Conservation (phyloP, 2,888 invertebrate species). For the Drosophila basisetae region DNA sequence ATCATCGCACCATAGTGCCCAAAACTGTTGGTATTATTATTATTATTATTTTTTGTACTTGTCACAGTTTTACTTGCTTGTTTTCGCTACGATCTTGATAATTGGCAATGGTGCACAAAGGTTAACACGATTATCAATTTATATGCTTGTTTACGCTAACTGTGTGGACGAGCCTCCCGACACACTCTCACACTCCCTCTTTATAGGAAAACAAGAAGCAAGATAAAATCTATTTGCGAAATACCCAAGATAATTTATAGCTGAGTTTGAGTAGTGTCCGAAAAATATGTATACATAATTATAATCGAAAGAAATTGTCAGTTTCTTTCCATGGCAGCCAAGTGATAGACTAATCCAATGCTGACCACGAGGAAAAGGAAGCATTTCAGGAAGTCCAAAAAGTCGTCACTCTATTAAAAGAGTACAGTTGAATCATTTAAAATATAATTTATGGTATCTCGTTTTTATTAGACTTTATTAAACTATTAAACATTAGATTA, state of each 20-base stretch:
- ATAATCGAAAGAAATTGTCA: background rate
- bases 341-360: background rate
- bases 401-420: background rate
- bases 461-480: constrained; percentile 86
- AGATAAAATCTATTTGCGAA: background rate
- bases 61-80: constrained; percentile 62
- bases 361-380: background rate
- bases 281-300: background rate
- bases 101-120: constrained; percentile 50
- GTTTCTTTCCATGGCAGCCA: background rate
- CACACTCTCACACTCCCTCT: constrained; percentile 5
- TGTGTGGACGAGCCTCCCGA: constrained; percentile 62
- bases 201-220: background rate
- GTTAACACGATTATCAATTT: constrained; percentile 69
- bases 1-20: constrained; percentile 29
- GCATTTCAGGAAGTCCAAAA: background rate
- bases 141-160: constrained; percentile 72
- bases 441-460: background rate
- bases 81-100: constrained; percentile 62
- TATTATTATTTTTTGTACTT: constrained; percentile 14
- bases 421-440: too few relatives aligned
- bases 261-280: background rate
- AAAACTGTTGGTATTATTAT: background rate
- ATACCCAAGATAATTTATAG: background rate
- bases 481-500: constrained; percentile 59